Conservation (phyloP, 2,888 invertebrate genomes). For the Stramonita haemastoma region DNA sequence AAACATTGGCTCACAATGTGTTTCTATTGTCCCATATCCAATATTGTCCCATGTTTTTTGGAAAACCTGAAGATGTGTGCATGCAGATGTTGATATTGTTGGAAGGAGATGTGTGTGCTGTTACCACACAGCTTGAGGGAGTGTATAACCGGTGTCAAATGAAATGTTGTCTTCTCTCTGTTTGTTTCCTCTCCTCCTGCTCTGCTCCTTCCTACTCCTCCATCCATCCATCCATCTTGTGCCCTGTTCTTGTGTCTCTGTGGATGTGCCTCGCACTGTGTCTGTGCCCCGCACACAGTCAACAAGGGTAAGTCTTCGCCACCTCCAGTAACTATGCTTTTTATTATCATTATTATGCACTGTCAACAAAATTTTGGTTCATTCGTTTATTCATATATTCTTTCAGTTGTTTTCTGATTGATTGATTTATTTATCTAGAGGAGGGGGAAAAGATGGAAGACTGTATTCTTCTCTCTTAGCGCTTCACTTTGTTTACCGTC, state of each 20-base stretch:
- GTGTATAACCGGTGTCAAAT: not conserved
- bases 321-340: not conserved
- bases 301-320: slow-evolving; percentile 25
- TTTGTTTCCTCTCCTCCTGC: slow-evolving; percentile 16
- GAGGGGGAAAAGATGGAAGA: too few species aligned
- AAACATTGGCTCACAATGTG: too few species aligned
- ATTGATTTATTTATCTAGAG: not conserved
- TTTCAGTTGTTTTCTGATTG: not conserved
- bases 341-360: not conserved
- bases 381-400: not conserved
- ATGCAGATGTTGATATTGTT: slow-evolving; percentile 10
- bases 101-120: not conserved
- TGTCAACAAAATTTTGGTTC: not conserved
- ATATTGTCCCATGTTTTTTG: not conserved
- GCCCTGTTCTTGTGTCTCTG: slow-evolving; percentile 24
- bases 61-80: not conserved
- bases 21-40: too few species aligned
- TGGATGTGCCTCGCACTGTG: slow-evolving; percentile 21
- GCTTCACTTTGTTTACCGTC: too few species aligned
- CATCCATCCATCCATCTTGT: slow-evolving; percentile 6
- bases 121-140: not conserved
- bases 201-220: slow-evolving; percentile 5
- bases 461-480: too few species aligned
- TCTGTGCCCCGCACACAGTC: slow-evolving; percentile 6
- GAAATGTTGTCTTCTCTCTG: slow-evolving; percentile 23